Evolutionary conservation across 2,888 invertebrate genomes (phyloP).

Genomic region (Drosophila niveifrons): DNA sequence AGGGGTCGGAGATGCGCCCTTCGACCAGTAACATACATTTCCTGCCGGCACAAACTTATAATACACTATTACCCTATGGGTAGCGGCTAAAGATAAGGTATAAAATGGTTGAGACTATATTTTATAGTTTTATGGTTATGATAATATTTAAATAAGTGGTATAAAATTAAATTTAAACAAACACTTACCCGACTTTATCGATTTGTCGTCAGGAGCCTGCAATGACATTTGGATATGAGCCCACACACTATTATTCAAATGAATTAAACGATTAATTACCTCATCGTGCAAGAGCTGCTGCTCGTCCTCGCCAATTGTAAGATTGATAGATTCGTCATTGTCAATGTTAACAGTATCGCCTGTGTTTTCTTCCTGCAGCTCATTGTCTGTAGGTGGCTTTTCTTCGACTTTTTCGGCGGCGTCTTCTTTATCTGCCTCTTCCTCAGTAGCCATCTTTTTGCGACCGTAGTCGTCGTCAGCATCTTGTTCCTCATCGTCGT

Average conservation of each 20-base stretch:
- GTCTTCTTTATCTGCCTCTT: constrained; percentile 48
- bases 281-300: constrained; percentile 91
- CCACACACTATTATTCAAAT: not conserved
- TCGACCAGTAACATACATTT: too few species aligned
- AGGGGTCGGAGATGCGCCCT: too few species aligned
- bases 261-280: constrained; percentile 85
- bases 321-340: constrained; percentile 92
- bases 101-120: too few species aligned
- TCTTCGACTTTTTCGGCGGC: constrained; percentile 71
- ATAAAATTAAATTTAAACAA: too few species aligned
- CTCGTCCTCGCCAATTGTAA: constrained; percentile 93
- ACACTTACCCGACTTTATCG: constrained; percentile 87
- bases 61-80: too few species aligned
- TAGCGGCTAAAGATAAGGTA: too few species aligned
- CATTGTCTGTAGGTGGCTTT: constrained; percentile 43
- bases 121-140: too few species aligned
- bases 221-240: constrained; percentile 21
- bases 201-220: constrained; percentile 86
- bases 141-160: too few species aligned
- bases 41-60: too few species aligned
- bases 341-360: constrained; percentile 85
- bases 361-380: constrained; percentile 67
- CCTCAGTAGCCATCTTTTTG: constrained; percentile 54
- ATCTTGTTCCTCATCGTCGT: constrained; percentile 54
- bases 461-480: constrained; percentile 48